Percentiles rank a stretch among this genome's conserved stretches.
Conservation (phyloP, 2,888 invertebrate species). For the Agrochola circellaris region DNA sequence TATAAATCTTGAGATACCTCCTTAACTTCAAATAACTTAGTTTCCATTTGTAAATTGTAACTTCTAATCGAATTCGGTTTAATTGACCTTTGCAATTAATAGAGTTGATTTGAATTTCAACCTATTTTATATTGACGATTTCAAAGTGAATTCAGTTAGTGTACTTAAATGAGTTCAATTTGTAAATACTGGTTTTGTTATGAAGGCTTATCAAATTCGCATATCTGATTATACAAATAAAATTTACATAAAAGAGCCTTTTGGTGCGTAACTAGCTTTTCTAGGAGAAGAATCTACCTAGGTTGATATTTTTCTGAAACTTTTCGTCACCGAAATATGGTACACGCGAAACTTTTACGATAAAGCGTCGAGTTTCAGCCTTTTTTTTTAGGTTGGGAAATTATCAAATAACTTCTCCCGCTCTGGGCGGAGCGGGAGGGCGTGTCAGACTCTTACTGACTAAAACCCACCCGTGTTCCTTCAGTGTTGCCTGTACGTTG, state of each 20-base stretch:
- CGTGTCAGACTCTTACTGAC: too few species aligned
- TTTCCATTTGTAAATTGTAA: slow-evolving; percentile 58
- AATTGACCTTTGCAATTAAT: slow-evolving; percentile 70
- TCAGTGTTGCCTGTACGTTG: too few species aligned
- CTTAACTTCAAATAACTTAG: slow-evolving; percentile 45
- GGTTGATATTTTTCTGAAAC: slow-evolving; percentile 25
- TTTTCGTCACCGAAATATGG: slow-evolving; percentile 28
- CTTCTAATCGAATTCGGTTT: slow-evolving; percentile 67
- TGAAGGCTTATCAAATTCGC: slow-evolving; percentile 32
- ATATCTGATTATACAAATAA: slow-evolving; percentile 44
- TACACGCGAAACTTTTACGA: slow-evolving; percentile 20
- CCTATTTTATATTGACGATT: slow-evolving; percentile 55
- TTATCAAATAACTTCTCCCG: too few species aligned
- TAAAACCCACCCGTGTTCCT: too few species aligned
- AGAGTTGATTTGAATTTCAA: slow-evolving; percentile 63
- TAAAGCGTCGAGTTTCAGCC: slow-evolving; percentile 31
- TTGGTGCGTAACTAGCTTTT: slow-evolving; percentile 22
- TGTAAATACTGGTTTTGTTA: slow-evolving; percentile 34
- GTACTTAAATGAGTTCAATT: slow-evolving; percentile 41
- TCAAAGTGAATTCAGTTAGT: slow-evolving; percentile 40
- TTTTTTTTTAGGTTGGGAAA: too few species aligned
- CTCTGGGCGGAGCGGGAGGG: too few species aligned
- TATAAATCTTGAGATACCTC: slow-evolving; percentile 16
- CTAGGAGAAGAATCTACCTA: background rate
- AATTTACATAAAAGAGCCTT: slow-evolving; percentile 43